Conservation (phyloP, 2,113 vertebrate species). For the Chroicocephalus ridibundus region DNA sequence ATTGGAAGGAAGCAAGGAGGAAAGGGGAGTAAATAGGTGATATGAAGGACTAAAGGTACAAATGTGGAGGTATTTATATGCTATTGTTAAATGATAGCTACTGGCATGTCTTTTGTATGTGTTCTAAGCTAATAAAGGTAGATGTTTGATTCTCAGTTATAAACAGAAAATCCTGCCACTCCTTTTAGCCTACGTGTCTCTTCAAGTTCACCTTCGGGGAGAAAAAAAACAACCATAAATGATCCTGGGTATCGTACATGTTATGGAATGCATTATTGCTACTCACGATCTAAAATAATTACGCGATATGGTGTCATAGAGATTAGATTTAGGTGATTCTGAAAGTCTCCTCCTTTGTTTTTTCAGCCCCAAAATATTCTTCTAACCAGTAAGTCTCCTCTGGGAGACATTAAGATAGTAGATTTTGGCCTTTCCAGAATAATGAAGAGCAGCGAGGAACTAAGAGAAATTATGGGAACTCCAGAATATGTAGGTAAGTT, state of each 20-base stretch:
- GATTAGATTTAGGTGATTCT: not conserved
- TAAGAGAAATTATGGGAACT: constrained; percentile 94
- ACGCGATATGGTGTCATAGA: not conserved
- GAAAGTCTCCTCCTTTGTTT: not conserved
- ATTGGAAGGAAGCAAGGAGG: not conserved
- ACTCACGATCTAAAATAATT: not conserved
- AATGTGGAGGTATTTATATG: not conserved
- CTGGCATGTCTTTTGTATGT: not conserved
- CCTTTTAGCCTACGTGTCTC: not conserved
- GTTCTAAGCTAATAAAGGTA: not conserved
- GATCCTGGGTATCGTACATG: not conserved
- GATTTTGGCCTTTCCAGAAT: constrained; percentile 94
- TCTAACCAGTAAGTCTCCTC: constrained; percentile 83
- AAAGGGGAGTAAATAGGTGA: not conserved
- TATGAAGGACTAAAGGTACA: not conserved
- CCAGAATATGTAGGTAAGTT: constrained; percentile 95
- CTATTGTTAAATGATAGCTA: not conserved
- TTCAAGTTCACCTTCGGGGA: not conserved
- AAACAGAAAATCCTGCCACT: not conserved
- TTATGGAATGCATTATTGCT: not conserved
- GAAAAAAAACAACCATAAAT: not conserved
- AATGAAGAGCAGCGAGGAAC: constrained; percentile 86
- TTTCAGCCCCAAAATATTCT: constrained; percentile 93
- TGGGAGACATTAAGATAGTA: constrained; percentile 93
- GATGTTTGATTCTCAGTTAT: not conserved